Conservation (phyloP, 2,797 vertebrate genomes). For the Malacoctenus gilli region DNA sequence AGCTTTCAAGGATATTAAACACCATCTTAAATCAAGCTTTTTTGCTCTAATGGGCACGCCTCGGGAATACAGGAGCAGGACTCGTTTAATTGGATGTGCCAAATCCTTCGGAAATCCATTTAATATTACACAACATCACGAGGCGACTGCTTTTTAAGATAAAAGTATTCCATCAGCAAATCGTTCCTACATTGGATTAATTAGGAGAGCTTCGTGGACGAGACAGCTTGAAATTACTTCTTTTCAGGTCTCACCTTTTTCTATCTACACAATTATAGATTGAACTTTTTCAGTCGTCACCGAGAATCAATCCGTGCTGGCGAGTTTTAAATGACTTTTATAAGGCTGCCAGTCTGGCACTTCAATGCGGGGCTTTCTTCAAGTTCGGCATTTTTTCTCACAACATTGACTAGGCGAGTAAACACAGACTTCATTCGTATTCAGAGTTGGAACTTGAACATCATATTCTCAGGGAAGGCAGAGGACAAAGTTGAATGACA, state of each 20-base stretch:
- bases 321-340: slow-evolving; percentile 62
- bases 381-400: slow-evolving; percentile 22
- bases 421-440: not conserved
- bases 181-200: slow-evolving; percentile 41
- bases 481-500: not conserved
- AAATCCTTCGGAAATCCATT: slow-evolving; percentile 42
- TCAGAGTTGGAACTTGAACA: too few species aligned
- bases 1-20: slow-evolving; percentile 22
- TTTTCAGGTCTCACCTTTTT: slow-evolving; percentile 44
- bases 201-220: slow-evolving; percentile 47
- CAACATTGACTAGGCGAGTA: too few species aligned
- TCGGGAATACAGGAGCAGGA: slow-evolving; percentile 13
- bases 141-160: slow-evolving; percentile 13
- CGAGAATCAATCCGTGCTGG: slow-evolving; percentile 61
- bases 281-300: slow-evolving; percentile 49
- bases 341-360: slow-evolving; percentile 26
- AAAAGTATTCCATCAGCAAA: slow-evolving; percentile 28
- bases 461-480: too few species aligned
- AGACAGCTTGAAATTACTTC: slow-evolving; percentile 55
- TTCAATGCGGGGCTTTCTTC: slow-evolving; percentile 5
- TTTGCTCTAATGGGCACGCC: slow-evolving; percentile 8
- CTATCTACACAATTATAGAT: slow-evolving; percentile 50
- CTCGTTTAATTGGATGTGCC: slow-evolving; percentile 29
- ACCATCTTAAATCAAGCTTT: slow-evolving; percentile 21
- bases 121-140: not conserved